Evolutionary conservation across 2,888 invertebrate species (phyloP).

Genomic region (Sesia apiformis): DNA sequence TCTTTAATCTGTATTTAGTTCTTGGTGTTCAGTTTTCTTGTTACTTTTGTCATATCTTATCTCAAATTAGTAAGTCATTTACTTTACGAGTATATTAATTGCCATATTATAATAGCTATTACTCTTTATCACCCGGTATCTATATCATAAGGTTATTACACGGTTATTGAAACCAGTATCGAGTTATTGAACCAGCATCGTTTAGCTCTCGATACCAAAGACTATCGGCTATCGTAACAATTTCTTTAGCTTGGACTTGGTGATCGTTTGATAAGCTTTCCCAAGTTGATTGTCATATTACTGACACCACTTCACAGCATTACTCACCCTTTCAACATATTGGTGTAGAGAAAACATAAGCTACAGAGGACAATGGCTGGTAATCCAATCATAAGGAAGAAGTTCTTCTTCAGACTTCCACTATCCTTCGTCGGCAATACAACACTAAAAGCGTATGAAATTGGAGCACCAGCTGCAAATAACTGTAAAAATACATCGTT

Average conservation of each 20-base stretch:
- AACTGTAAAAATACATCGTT: conserved; percentile 30
- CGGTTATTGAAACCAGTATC: no score
- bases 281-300: no score
- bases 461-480: conserved; percentile 62
- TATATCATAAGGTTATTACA: no score
- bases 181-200: no score
- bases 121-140: no score
- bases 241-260: no score
- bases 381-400: conserved; percentile 46
- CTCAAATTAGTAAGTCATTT: not conserved
- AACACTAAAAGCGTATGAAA: conserved; percentile 57
- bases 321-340: conserved; percentile 60
- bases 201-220: no score
- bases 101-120: no score
- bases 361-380: conserved; percentile 48
- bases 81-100: no score
- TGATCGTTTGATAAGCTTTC: no score
- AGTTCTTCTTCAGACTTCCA: conserved; percentile 41
- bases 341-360: conserved; percentile 59
- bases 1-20: not conserved
- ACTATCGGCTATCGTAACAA: no score
- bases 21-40: not conserved
- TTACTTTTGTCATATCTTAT: not conserved
- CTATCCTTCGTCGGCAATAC: conserved; percentile 42
- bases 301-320: no score